phyloP scores from a whole-genome alignment of 2,888 invertebrate species.

The Phania funesta region DNA sequence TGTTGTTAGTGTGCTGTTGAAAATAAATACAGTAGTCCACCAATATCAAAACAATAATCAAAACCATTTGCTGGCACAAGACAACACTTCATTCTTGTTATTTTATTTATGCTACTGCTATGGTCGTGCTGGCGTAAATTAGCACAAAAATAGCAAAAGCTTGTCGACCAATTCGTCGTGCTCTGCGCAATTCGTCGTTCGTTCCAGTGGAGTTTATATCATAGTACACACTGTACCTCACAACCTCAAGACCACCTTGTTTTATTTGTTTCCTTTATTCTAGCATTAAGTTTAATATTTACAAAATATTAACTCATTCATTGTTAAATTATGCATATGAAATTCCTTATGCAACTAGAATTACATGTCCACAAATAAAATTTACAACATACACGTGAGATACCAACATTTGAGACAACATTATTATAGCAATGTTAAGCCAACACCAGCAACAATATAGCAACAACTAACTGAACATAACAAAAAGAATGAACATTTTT shows the following conservation, averaged over 20 bases:
- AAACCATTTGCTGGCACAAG: no score
- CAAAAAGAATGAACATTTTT: constrained; percentile 22
- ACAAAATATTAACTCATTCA: constrained; percentile 60
- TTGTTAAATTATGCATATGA: constrained; percentile 67
- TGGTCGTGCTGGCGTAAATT: no score
- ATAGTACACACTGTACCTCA: constrained; percentile 12
- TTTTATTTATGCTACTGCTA: no score
- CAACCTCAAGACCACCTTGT: constrained; percentile 61
- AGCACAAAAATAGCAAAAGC: no score
- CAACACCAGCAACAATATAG: constrained; percentile 24
- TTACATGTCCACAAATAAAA: constrained; percentile 43
- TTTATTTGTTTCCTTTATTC: constrained; percentile 63
- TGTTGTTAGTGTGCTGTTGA: no score
- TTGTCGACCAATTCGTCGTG: no score
- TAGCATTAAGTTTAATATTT: constrained; percentile 64
- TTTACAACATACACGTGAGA: not conserved
- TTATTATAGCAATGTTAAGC: constrained; percentile 46
- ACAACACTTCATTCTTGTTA: no score
- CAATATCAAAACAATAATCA: no score
- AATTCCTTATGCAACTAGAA: constrained; percentile 67
- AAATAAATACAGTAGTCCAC: no score
- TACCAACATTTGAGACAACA: constrained; percentile 39
- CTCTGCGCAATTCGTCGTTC: no score
- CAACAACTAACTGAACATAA: constrained; percentile 16
- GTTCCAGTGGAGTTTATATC: no score